Conservation (phyloP, 30 jellyfish, hydroid and myxozoan species). For the Aurelia coerulea region DNA sequence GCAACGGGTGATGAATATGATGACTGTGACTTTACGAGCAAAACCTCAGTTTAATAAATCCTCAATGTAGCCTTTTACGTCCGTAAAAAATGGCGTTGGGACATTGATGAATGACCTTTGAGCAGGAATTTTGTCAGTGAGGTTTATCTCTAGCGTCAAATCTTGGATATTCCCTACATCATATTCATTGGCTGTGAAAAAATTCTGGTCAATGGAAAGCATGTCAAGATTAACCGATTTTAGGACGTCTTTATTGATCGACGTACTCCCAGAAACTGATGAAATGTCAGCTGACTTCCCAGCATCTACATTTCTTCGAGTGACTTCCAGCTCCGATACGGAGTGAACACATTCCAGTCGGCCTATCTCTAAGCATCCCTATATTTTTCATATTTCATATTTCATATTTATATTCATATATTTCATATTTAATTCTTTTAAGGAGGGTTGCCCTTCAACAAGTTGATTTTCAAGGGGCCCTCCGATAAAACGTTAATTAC, state of each 20-base stretch:
- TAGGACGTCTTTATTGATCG: slow-evolving; percentile 1
- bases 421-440: no score
- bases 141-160: slow-evolving; percentile 21
- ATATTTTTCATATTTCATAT: neutral
- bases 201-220: neutral
- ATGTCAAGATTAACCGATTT: slow-evolving; percentile 17
- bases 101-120: slow-evolving; percentile 27
- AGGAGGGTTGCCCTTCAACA: no score
- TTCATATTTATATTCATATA: no score
- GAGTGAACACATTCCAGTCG: slow-evolving; percentile 7
- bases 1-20: no score
- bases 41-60: slow-evolving; percentile 1
- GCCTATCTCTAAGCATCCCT: slow-evolving; percentile 24
- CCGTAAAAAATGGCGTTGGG: slow-evolving; percentile 30
- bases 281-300: neutral
- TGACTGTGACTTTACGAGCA: neutral
- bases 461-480: no score
- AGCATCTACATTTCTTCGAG: neutral
- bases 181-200: slow-evolving; percentile 1
- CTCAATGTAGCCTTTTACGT: slow-evolving; percentile 25
- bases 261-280: slow-evolving; percentile 2
- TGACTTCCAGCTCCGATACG: slow-evolving; percentile 8
- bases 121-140: slow-evolving; percentile 22
- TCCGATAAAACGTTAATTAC: no score
- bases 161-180: slow-evolving; percentile 1